phyloP scores from a whole-genome alignment of 2,113 vertebrate species.

The Hyla sarda region DNA sequence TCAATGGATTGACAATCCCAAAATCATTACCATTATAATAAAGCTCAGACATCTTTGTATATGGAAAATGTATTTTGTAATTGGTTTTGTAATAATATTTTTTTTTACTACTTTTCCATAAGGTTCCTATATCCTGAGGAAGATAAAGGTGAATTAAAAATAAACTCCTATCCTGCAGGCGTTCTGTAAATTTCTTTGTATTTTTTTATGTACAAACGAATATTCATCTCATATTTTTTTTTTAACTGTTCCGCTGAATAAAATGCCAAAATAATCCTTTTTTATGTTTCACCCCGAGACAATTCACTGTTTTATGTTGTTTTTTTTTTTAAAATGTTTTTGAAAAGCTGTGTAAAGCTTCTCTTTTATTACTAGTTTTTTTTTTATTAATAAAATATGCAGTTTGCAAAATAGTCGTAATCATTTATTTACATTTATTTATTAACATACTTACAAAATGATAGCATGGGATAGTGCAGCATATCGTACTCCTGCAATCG shows the following conservation, averaged over 20 bases:
- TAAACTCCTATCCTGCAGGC: background rate
- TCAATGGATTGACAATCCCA: background rate
- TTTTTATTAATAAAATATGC: constrained; percentile 39
- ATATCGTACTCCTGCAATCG: too few species aligned
- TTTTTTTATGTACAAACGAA: background rate
- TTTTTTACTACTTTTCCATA: constrained; percentile 6
- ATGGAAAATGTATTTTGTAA: constrained; percentile 1
- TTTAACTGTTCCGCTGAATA: background rate
- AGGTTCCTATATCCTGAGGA: background rate
- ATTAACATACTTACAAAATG: too few species aligned
- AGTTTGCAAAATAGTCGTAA: constrained; percentile 1
- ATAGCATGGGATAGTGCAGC: too few species aligned
- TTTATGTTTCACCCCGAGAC: constrained; percentile 7
- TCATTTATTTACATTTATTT: background rate
- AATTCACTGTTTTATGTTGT: background rate
- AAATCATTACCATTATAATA: background rate
- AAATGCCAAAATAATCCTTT: background rate
- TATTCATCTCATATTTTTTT: constrained; percentile 41
- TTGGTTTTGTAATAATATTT: background rate
- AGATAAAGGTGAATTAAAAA: background rate
- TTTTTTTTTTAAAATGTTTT: constrained; percentile 18
- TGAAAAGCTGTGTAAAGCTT: constrained; percentile 34
- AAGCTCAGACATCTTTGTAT: constrained; percentile 23
- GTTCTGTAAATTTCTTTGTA: background rate
- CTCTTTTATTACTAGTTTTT: constrained; percentile 40